Evolutionary conservation across 2,797 vertebrate genomes (phyloP), one percentile per base, ranked within the genome.

Genomic region (Prunella strophiata): DNA sequence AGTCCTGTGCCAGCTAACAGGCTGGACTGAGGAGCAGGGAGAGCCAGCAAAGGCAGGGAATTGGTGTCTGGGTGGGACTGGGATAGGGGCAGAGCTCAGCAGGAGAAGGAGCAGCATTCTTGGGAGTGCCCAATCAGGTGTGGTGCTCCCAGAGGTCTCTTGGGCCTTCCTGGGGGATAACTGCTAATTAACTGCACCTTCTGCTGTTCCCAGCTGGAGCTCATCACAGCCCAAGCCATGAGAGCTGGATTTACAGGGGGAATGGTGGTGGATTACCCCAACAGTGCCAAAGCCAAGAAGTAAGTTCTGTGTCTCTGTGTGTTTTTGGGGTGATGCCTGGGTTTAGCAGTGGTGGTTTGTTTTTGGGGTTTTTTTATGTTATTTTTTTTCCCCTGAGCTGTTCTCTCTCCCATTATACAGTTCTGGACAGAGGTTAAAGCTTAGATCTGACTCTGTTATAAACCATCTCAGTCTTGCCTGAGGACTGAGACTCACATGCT

Each of bases 271-370:
- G 99, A 99, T 97, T 99, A 99, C 87, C 99, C 99, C 79, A 99
- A 99, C 98, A 99, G 99, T 20, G 97, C 98, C 97, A 99, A 99
- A 96, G 99, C 99, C 13, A 99, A 99, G 96, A 99, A 99, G 99
- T 99, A 77, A 98, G 99, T 98, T 16, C 9, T 29, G 13, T 25
- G 14, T 76, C 18, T 82, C 10, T 38, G 4, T 27, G 16, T 72
- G 9, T 54, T 14, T 66, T 80, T 32, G 36, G 51, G 42, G 16
- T 45, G 34, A 61, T 13, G 23, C 26, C 10, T 70, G 59, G 29
- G 16, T 51, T 91, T 47, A 54, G 45, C 9, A 47, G 16, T 13
- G 40, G 4, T 19, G 42, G 18, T 8, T 10, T 12, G 2, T 8
- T 22, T 8, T 8, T 7, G 17, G 42, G 36, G 16, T 5, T 7